Evolutionary conservation across 2,113 vertebrate species (phyloP), one percentile per base, ranked within the genome.

Genomic region (Urocolius indicus): DNA sequence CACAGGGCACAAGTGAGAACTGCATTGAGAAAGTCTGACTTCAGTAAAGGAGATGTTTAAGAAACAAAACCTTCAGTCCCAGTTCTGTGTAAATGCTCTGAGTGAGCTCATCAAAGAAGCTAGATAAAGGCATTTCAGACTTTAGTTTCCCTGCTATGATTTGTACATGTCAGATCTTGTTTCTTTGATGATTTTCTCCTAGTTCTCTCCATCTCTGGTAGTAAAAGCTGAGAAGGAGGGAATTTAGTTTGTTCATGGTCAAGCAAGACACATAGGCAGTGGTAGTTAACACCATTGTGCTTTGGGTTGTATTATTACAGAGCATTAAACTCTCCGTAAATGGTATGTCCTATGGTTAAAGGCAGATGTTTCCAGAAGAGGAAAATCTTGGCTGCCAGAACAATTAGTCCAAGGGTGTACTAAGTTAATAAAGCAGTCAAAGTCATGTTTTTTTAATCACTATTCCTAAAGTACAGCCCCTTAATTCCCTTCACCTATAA

Each of bases 151-250:
- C 83, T 77, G 73, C 61, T 75, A 6, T 75, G 52, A 38, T 80
- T 96, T 85, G 38, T 68, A 65, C 52, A 46, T 84, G 77, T 87
- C 89, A 94, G 57, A 54, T 94, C 32, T 84, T 48, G 19, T 82
- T 90, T 68, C 84, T 96, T 78, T 82, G 65, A 93, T 93, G 7
- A 30, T 92, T 93, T 86, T 59, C 63, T 89, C 67, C 29, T 51
- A 30, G 45, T 55, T 78, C 57, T 84, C 65, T 68, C 57, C 45
- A 46, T 65, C 45, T 69, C 55, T 92, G 62, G 17, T 61, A 54
- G 58, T 52, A 77, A 43, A 26, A 89, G 23, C 45, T 77, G 73
- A 84, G 76, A 63, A 84, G 48, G 32, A 59, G 74, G 61, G 89
- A 93, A 75, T 91, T 34, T 76, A 17, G 14, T 46, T 87, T 79